Evolutionary conservation across 2,797 vertebrate species (phyloP).

Genomic region (Gymnothorax reevesii): DNA sequence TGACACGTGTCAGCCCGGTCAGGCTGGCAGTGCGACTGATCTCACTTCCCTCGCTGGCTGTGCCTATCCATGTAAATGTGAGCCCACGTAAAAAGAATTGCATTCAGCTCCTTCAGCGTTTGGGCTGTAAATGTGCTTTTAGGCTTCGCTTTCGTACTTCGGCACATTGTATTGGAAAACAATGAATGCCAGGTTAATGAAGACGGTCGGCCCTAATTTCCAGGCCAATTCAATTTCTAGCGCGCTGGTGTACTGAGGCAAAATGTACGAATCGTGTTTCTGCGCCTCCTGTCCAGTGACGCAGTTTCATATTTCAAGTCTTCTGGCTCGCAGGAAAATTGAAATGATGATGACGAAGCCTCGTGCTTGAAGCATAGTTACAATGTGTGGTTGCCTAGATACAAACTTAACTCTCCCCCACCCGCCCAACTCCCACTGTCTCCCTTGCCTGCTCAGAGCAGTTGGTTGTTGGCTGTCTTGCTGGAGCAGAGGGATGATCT

Average conservation of each 20-base stretch:
- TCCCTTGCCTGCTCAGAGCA: background rate
- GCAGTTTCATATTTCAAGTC: background rate
- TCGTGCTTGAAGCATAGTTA: background rate
- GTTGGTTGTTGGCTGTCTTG: slow-evolving; percentile 8
- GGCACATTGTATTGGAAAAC: too few relatives aligned
- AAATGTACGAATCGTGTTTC: too few relatives aligned
- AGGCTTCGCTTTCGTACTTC: too few relatives aligned
- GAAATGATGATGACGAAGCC: background rate
- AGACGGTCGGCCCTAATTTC: too few relatives aligned
- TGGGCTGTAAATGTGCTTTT: too few relatives aligned
- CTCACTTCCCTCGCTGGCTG: background rate
- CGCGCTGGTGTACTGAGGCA: too few relatives aligned
- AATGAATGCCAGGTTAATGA: too few relatives aligned
- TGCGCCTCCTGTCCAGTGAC: background rate
- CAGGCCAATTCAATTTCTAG: too few relatives aligned
- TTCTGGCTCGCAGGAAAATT: background rate
- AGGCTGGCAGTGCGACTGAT: background rate
- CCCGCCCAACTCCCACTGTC: background rate
- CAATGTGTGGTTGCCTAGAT: background rate
- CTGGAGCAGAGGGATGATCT: background rate
- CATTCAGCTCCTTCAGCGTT: too few relatives aligned
- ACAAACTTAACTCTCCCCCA: background rate
- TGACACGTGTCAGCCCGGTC: background rate
- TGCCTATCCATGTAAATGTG: background rate
- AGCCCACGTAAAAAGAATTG: background rate